Percentiles rank a stretch among this genome's conserved stretches.
Evolutionary conservation across 2,888 invertebrate genomes (phyloP).

Genomic region (Eilema depressum): DNA sequence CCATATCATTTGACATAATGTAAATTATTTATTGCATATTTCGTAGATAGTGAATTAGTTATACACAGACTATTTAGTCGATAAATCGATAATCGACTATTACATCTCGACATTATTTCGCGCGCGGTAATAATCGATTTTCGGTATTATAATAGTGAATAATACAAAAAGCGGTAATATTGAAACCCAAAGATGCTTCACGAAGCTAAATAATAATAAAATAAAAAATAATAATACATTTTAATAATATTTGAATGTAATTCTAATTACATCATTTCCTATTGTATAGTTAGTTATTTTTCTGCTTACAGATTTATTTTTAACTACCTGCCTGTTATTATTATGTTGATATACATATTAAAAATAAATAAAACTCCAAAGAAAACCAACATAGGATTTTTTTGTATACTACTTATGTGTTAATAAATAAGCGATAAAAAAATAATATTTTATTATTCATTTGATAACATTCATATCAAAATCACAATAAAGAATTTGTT

Average conservation of each 20-base stretch:
- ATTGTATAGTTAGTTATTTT: slow-evolving; percentile 22
- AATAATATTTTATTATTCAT: too few species aligned
- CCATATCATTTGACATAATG: slow-evolving; percentile 47
- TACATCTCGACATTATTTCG: slow-evolving; percentile 1
- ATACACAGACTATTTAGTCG: slow-evolving; percentile 30
- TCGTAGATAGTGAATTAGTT: slow-evolving; percentile 32
- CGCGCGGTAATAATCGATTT: slow-evolving; percentile 22
- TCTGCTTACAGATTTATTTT: slow-evolving; percentile 18
- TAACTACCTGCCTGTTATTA: not conserved
- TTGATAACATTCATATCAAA: too few species aligned
- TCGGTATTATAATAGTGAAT: slow-evolving; percentile 24
- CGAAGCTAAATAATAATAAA: slow-evolving; percentile 47
- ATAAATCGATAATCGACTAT: slow-evolving; percentile 19
- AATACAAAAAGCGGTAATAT: slow-evolving; percentile 35
- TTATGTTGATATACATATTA: too few species aligned
- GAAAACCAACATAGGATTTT: too few species aligned
- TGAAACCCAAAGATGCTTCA: slow-evolving; percentile 67
- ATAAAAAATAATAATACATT: slow-evolving; percentile 31
- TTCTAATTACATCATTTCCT: slow-evolving; percentile 40
- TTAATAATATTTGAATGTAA: slow-evolving; percentile 38
- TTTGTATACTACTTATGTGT: too few species aligned
- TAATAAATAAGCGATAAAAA: too few species aligned
- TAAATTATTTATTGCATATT: slow-evolving; percentile 39
- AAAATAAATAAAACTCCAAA: too few species aligned
- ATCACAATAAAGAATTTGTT: not conserved